Evolutionary conservation across 2,888 invertebrate genomes (phyloP), one percentile per base, ranked within the genome.

Genomic region (Margaritifera margaritifera): DNA sequence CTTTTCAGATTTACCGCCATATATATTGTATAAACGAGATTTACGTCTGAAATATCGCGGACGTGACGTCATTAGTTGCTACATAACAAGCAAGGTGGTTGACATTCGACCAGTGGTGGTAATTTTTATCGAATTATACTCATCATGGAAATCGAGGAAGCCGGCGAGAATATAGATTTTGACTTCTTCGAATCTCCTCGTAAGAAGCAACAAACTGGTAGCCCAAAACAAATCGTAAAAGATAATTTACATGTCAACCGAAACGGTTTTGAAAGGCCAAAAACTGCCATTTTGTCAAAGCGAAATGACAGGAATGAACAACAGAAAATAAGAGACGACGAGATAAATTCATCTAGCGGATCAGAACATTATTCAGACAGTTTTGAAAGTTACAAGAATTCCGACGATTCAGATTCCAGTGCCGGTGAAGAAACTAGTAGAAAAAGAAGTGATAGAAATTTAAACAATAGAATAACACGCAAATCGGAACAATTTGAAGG

Each of bases 121-220:
- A 57, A 62, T 58, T 62, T 66, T 65, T 62, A 58, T 61, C 27
- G 62, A 51, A 1, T 65, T 60, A 22, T 24, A 62, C 60, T 27
- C 42, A 67, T 64, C 66, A 66, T 66, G 22, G 53, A 55, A 24
- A 51, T 55, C 24, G 27, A 54, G n/a, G 53, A 55, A 64, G 57
- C 54, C 31, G 66, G 62, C 62, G 78, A 75, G 56, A 65, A 72
- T 27, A 79, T 81, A 25, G 84, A 84, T 69, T 84, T 82, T 74
- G 82, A 83, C 66, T 84, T 84, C 64, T 84, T 84, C 62, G 82
- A 81, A 27, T 77, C 81, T 52, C 79, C 79, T 19, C 72, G 80
- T 50, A 65, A 74, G 25, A 66, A 64, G 27, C 56, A 71, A 25
- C 66, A 68, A 31, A 59, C 51, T 62, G 59, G 62, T 63, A 66